phyloP scores from a whole-genome alignment of 2,888 invertebrate species.

The Dysmachus trigonus region DNA sequence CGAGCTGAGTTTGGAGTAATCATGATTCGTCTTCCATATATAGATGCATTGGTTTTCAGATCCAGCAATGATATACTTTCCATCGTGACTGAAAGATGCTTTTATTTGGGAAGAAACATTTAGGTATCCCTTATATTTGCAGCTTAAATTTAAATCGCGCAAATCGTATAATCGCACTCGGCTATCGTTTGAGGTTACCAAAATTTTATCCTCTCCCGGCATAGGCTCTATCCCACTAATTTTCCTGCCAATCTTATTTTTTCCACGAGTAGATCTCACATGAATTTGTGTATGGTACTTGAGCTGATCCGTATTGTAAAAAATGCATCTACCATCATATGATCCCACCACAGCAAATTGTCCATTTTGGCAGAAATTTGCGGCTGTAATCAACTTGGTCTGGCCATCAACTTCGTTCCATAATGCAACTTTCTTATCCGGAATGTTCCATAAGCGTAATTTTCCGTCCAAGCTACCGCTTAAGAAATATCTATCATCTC shows the following conservation, averaged over 20 bases:
- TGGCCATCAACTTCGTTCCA: slow-evolving; percentile 98
- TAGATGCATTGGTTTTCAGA: slow-evolving; percentile 98
- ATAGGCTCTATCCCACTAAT: slow-evolving; percentile 98
- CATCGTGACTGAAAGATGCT: slow-evolving; percentile 96
- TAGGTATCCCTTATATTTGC: slow-evolving; percentile 93
- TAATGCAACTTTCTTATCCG: slow-evolving; percentile 97
- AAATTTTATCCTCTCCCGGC: slow-evolving; percentile 93
- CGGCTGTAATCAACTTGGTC: slow-evolving; percentile 93
- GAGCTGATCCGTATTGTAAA: slow-evolving; percentile 97
- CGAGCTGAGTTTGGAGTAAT: slow-evolving; percentile 93
- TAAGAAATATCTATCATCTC: slow-evolving; percentile 88
- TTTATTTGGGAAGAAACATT: slow-evolving; percentile 97
- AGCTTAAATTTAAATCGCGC: slow-evolving; percentile 90
- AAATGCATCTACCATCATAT: slow-evolving; percentile 97
- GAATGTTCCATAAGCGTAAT: slow-evolving; percentile 98
- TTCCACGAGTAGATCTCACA: slow-evolving; percentile 93
- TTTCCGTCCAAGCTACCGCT: slow-evolving; percentile 98
- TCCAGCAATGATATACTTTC: slow-evolving; percentile 96
- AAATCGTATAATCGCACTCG: slow-evolving; percentile 95
- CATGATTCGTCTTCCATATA: slow-evolving; percentile 97
- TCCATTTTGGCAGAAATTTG: slow-evolving; percentile 97
- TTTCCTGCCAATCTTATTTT: slow-evolving; percentile 93
- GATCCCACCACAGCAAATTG: slow-evolving; percentile 98
- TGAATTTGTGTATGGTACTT: slow-evolving; percentile 98
- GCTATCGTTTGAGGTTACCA: slow-evolving; percentile 98